These are phyloP conservation scores for Nothocercus nigrocapillus DNA, from an alignment of 2,113 vertebrate genomes.

Conservation along the genomic window DNA sequence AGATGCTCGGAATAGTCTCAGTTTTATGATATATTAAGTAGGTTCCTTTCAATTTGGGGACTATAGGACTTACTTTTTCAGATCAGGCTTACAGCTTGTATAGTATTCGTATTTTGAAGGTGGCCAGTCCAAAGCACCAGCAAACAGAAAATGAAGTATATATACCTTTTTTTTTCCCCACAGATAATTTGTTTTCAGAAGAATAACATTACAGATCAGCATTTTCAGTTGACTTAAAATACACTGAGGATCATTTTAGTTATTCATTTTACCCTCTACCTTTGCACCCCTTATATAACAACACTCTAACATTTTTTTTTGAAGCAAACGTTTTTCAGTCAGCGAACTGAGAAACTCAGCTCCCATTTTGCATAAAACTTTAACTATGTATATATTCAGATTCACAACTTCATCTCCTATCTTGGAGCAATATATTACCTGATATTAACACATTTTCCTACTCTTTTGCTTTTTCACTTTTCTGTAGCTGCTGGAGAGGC, in stretches of 20 bases:
- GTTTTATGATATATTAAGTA: neutral
- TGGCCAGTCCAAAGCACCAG: neutral
- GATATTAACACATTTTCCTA: constrained; percentile 58
- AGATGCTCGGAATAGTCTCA: neutral
- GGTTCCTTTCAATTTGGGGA: constrained; percentile 8
- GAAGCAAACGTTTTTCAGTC: neutral
- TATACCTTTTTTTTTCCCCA: too few species aligned
- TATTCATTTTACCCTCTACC: neutral
- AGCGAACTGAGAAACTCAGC: constrained; percentile 2
- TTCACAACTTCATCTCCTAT: neutral
- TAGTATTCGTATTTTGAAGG: neutral
- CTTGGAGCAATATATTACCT: neutral
- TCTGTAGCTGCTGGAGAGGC: constrained; percentile 60
- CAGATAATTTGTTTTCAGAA: neutral
- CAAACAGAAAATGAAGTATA: neutral
- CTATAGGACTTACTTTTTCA: neutral
- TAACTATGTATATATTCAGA: neutral
- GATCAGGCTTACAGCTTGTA: neutral
- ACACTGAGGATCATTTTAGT: neutral
- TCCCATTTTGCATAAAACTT: neutral
- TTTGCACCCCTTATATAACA: neutral
- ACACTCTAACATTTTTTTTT: neutral
- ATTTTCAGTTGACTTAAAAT: neutral
- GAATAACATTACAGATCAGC: neutral
- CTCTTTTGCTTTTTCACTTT: constrained; percentile 22